These are phyloP conservation scores for Holothuria glaberrima DNA, from an alignment of 35 echinoderm and acorn worm species.

Conservation along the genomic window DNA sequence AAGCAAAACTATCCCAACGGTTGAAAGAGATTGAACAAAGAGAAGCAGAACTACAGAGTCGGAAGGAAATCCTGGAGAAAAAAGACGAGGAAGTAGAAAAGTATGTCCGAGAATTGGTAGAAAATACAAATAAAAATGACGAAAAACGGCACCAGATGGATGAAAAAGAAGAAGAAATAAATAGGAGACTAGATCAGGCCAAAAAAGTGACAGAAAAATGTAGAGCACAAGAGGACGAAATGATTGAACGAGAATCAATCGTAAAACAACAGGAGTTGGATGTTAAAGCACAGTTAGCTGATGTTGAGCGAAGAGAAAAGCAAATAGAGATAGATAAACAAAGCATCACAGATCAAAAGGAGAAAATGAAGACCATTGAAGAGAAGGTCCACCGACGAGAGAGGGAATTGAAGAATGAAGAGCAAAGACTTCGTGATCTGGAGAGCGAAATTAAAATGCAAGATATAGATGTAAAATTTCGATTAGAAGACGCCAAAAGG, in stretches of 20 bases:
- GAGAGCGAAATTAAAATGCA: conserved; percentile 48
- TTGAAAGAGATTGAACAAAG: conserved; percentile 30
- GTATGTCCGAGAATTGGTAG: conserved; percentile 41
- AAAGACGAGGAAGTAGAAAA: conserved; percentile 44
- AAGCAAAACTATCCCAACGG: background rate
- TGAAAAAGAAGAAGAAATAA: conserved; percentile 19
- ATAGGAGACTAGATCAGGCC: conserved; percentile 11
- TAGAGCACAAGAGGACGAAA: background rate
- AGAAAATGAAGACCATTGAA: conserved; percentile 14
- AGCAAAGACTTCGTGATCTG: conserved; percentile 26
- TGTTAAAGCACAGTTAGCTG: background rate
- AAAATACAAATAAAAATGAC: conserved; percentile 26
- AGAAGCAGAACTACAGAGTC: conserved; percentile 10
- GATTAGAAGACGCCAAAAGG: conserved; percentile 40
- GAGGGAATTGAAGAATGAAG: conserved; percentile 36
- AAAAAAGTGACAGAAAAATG: background rate
- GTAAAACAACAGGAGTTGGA: background rate
- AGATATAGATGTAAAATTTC: conserved; percentile 43
- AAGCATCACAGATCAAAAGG: conserved; percentile 13
- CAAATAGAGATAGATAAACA: conserved; percentile 39
- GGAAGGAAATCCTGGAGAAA: conserved; percentile 14
- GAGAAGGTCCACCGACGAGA: conserved; percentile 25
- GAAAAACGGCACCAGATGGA: conserved; percentile 13
- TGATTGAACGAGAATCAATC: background rate
- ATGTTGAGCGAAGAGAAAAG: conserved; percentile 33